These are phyloP conservation scores for Lissonota sp. DNA, from an alignment of 2,888 invertebrate genomes.

Conservation along the genomic window DNA sequence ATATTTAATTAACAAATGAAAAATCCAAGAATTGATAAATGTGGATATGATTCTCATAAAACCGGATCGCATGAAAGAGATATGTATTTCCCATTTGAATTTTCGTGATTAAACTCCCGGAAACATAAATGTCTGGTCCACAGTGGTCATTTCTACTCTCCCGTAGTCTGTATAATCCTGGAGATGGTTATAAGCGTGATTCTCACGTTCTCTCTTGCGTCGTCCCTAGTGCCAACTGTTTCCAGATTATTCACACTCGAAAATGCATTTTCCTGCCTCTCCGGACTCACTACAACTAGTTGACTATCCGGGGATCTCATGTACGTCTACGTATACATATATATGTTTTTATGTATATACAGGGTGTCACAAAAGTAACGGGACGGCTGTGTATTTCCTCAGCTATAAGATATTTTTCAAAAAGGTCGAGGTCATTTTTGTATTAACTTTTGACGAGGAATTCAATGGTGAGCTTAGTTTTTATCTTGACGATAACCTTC, in stretches of 20 bases:
- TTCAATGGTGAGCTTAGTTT: too few relatives aligned
- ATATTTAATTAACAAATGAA: too few relatives aligned
- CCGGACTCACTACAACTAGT: constrained; percentile 14
- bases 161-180: constrained; percentile 12
- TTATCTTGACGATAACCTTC: too few relatives aligned
- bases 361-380: too few relatives aligned
- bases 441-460: too few relatives aligned
- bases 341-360: too few relatives aligned
- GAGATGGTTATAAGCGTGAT: constrained; percentile 38
- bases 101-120: constrained; percentile 2
- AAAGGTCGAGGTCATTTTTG: too few relatives aligned
- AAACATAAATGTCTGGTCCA: constrained; percentile 4
- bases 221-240: constrained; percentile 13
- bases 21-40: too few relatives aligned
- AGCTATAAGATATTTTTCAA: too few relatives aligned
- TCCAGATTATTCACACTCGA: constrained; percentile 44
- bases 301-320: background rate
- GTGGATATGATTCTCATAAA: too few relatives aligned
- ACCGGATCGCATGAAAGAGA: too few relatives aligned
- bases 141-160: constrained; percentile 29
- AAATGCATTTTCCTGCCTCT: constrained; percentile 43
- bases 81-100: background rate
- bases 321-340: background rate
- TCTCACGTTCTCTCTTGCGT: background rate
- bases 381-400: too few relatives aligned